These are phyloP conservation scores for Felis chaus DNA, from an alignment of 2,113 vertebrate genomes.

Conservation along the genomic window DNA sequence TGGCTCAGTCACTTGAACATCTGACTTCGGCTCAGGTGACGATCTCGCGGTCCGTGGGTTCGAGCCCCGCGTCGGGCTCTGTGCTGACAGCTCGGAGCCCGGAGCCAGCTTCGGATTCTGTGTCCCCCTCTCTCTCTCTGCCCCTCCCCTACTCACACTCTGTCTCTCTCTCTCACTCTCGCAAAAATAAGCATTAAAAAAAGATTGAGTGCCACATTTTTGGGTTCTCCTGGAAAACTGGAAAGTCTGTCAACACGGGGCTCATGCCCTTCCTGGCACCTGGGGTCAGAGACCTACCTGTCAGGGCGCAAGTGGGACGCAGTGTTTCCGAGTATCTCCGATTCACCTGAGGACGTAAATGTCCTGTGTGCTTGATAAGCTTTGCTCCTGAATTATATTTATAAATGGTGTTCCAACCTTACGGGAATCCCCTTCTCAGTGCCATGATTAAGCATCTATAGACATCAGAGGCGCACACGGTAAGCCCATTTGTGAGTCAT, in stretches of 20 bases:
- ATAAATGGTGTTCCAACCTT: too few relatives aligned
- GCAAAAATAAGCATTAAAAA: too few relatives aligned
- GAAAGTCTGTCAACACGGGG: neutral
- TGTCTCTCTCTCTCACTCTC: too few relatives aligned
- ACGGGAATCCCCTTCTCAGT: neutral
- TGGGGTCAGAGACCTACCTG: neutral
- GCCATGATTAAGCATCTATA: fast-evolving
- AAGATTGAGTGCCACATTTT: neutral
- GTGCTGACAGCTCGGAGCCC: too few relatives aligned
- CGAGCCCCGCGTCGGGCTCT: fast-evolving
- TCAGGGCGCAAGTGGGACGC: fast-evolving
- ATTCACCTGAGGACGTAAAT: fast-evolving
- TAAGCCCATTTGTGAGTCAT: neutral
- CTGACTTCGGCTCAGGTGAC: too few relatives aligned
- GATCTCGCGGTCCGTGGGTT: too few relatives aligned
- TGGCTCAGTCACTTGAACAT: too few relatives aligned
- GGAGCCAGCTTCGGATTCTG: too few relatives aligned
- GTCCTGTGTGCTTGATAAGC: fast-evolving
- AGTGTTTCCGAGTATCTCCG: neutral
- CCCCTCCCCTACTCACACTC: too few relatives aligned
- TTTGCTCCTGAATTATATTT: neutral
- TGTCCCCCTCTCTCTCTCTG: too few relatives aligned
- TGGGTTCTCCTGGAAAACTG: neutral
- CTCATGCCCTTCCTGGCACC: neutral
- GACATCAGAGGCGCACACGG: fast-evolving